Evolutionary conservation across 2,888 invertebrate genomes (phyloP).

Genomic region (Belgica antarctica): DNA sequence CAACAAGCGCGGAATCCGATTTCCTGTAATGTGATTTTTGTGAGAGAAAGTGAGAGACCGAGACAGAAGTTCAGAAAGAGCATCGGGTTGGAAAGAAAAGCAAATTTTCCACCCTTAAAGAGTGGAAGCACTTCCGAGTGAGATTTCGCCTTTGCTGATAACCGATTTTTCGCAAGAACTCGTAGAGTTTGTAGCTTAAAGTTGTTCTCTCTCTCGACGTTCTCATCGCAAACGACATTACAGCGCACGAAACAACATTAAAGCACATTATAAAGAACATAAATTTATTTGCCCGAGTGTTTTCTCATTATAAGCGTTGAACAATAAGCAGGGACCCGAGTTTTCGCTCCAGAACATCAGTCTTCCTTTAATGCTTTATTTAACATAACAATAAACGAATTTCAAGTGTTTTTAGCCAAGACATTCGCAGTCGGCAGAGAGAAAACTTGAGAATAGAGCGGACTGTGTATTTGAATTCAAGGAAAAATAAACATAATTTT

Average conservation of each 20-base stretch:
- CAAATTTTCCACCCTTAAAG: background rate
- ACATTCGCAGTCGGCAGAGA: background rate
- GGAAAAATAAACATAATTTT: conserved; percentile 23
- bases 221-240: background rate
- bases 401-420: conserved; percentile 28
- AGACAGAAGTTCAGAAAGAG: too few species aligned
- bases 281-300: conserved; percentile 20
- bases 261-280: conserved; percentile 20
- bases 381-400: conserved; percentile 31
- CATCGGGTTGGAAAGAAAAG: conserved; percentile 14
- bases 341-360: conserved; percentile 4
- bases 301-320: background rate
- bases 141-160: conserved; percentile 5
- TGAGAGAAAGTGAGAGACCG: too few species aligned
- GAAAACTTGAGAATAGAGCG: background rate
- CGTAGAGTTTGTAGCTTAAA: background rate
- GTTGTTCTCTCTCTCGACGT: background rate
- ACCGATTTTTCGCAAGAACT: background rate
- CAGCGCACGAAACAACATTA: background rate
- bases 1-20: background rate
- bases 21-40: conserved; percentile 19
- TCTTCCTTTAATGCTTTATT: conserved; percentile 28
- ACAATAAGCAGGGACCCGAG: background rate
- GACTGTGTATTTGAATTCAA: conserved; percentile 3
- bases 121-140: conserved; percentile 18